A percentile compares a stretch with the other conserved stretches of the same genome.
These are phyloP conservation scores for Varanus salvator DNA, from an alignment of 2,113 vertebrate species.

Conservation along the genomic window DNA sequence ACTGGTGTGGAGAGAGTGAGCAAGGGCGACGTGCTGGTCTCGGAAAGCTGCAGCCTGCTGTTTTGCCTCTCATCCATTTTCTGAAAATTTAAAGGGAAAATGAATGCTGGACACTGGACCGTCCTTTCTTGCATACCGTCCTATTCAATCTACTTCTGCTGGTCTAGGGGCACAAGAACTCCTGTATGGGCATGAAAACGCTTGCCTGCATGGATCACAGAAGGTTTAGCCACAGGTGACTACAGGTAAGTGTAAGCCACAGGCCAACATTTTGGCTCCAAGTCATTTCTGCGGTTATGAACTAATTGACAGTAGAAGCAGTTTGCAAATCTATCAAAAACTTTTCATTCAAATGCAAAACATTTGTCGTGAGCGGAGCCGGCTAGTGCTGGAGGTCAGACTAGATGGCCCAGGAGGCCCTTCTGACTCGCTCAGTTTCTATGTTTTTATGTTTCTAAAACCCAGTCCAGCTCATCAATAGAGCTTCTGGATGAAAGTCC, in stretches of 20 bases:
- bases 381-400: no score
- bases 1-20: neutral
- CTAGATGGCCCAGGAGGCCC: no score
- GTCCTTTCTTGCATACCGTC: neutral
- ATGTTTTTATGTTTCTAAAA: no score
- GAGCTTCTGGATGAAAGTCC: no score
- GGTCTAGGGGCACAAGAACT: neutral
- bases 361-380: no score
- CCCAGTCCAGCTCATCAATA: neutral
- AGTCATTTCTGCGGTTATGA: neutral
- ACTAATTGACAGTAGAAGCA: neutral
- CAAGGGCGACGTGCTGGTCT: neutral
- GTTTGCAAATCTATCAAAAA: no score
- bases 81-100: slow-evolving; percentile 52
- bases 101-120: neutral
- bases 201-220: neutral
- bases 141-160: neutral
- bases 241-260: no score
- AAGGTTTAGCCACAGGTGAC: no score
- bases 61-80: slow-evolving; percentile 65
- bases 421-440: no score
- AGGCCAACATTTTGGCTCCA: neutral
- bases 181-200: neutral
- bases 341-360: no score
- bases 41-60: slow-evolving; percentile 16